Conservation (phyloP, 2,113 vertebrate species). For the Chaetodon trifascialis region DNA sequence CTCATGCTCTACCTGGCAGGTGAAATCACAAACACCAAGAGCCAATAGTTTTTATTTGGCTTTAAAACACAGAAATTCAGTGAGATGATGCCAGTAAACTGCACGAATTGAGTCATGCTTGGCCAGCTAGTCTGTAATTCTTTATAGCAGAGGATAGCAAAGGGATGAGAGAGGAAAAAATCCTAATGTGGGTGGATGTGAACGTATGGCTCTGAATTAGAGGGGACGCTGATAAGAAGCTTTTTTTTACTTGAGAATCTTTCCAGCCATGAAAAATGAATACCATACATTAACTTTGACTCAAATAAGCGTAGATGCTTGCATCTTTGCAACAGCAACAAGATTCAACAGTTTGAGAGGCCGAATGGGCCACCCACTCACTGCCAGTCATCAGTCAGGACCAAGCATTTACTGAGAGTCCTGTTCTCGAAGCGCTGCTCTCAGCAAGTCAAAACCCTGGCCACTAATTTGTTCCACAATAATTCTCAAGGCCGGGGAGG, state of each 20-base stretch:
- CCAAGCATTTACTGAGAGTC: constrained; percentile 49
- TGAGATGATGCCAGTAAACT: constrained; percentile 29
- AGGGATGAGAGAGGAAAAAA: neutral
- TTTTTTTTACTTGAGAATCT: neutral
- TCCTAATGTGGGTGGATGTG: neutral
- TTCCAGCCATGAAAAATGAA: neutral
- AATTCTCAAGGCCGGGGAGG: constrained; percentile 47
- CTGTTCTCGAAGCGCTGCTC: constrained; percentile 18
- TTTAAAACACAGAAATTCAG: constrained; percentile 12
- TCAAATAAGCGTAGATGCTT: constrained; percentile 1
- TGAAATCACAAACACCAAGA: neutral
- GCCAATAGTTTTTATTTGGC: neutral
- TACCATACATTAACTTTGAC: neutral
- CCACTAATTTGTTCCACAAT: constrained; percentile 63
- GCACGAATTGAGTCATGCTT: constrained; percentile 17
- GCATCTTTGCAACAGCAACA: neutral
- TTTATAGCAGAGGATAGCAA: neutral
- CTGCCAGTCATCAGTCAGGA: constrained; percentile 49
- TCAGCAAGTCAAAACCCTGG: constrained; percentile 49
- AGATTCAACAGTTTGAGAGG: constrained; percentile 1
- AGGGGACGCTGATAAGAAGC: neutral
- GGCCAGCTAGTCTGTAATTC: neutral
- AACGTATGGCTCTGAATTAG: neutral
- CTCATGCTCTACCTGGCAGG: neutral
- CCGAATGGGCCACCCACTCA: constrained; percentile 46